Conservation (phyloP, 2,888 invertebrate species). For the Dolichomitus sp. region DNA sequence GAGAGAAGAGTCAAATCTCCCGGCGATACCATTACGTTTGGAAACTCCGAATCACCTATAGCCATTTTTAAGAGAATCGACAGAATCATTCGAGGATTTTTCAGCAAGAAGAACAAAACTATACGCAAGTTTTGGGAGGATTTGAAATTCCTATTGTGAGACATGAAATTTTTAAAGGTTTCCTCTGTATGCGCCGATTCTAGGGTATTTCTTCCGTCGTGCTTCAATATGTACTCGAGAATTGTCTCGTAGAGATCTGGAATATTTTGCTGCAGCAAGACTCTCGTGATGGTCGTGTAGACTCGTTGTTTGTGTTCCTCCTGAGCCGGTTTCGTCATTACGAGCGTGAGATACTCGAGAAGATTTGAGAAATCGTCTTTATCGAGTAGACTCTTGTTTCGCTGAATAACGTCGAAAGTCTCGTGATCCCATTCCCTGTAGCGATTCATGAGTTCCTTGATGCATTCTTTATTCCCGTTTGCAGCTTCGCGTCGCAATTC, state of each 20-base stretch:
- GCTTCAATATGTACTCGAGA: constrained; percentile 73
- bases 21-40: constrained; percentile 73
- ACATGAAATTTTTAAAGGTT: constrained; percentile 74
- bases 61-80: constrained; percentile 76
- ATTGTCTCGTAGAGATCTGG: constrained; percentile 74
- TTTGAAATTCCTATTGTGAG: constrained; percentile 71
- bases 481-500: constrained; percentile 72
- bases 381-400: constrained; percentile 66
- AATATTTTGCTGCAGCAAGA: constrained; percentile 71
- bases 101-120: constrained; percentile 71
- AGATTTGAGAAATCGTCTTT: constrained; percentile 73
- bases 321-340: constrained; percentile 63
- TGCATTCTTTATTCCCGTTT: constrained; percentile 70
- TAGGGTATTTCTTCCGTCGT: constrained; percentile 73
- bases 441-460: constrained; percentile 75
- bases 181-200: constrained; percentile 71
- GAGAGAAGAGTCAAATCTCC: constrained; percentile 74
- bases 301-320: constrained; percentile 69
- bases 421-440: constrained; percentile 78
- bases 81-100: constrained; percentile 76
- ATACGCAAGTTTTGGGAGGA: constrained; percentile 64
- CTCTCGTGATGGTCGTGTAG: constrained; percentile 67
- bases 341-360: constrained; percentile 75
- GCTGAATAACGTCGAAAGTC: constrained; percentile 70
- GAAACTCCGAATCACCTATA: constrained; percentile 75